phyloP scores from a whole-genome alignment of 2,113 vertebrate genomes.

The Scomber colias region DNA sequence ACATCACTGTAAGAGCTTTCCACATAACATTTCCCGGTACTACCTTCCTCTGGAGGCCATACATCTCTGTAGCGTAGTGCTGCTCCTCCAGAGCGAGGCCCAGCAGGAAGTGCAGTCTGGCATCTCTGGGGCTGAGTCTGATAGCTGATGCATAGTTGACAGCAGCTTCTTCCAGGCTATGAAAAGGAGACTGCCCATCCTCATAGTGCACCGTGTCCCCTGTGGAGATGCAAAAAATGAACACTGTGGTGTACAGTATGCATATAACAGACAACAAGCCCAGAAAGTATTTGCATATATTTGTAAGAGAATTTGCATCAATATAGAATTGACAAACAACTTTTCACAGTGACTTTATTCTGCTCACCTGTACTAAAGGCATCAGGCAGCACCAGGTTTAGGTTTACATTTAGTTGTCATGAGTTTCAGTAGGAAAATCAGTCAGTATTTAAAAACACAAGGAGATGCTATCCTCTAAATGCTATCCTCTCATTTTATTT shows the following conservation, averaged over 20 bases:
- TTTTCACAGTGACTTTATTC: neutral
- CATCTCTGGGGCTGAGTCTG: constrained; percentile 67
- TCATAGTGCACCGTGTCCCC: constrained; percentile 60
- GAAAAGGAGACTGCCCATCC: constrained; percentile 65
- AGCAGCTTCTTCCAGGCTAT: constrained; percentile 72
- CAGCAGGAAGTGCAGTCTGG: constrained; percentile 77
- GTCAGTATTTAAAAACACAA: too few relatives aligned
- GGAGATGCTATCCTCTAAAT: too few relatives aligned
- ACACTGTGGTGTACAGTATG: neutral
- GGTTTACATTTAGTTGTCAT: neutral
- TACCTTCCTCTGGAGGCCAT: constrained; percentile 72
- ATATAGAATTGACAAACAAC: neutral
- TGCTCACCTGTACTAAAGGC: neutral
- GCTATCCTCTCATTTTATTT: too few relatives aligned
- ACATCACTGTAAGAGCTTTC: neutral
- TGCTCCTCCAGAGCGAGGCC: constrained; percentile 77
- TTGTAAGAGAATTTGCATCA: constrained; percentile 5
- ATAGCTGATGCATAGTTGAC: constrained; percentile 77
- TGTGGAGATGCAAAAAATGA: constrained; percentile 36
- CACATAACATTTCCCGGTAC: neutral
- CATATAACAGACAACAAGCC: neutral
- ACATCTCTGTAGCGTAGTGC: constrained; percentile 72
- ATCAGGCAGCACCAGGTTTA: neutral
- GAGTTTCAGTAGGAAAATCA: too few relatives aligned
- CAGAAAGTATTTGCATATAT: constrained; percentile 22